These are phyloP conservation scores for Rhamnusium bicolor DNA, from an alignment of 2,888 invertebrate species.

Conservation along the genomic window DNA sequence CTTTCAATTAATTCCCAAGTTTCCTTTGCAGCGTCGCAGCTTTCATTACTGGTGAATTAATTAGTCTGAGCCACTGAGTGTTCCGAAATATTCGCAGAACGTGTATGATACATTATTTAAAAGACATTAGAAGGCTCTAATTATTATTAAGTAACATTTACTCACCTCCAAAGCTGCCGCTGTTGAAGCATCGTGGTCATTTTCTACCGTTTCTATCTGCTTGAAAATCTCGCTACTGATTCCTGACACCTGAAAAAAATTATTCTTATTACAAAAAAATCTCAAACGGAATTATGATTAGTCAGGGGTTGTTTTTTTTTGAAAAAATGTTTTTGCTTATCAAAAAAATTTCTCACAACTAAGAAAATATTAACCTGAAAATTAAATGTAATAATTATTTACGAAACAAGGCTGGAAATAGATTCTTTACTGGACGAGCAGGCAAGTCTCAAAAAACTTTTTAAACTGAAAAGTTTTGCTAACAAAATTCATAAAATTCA, in stretches of 20 bases:
- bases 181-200: conserved; percentile 94
- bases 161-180: conserved; percentile 90
- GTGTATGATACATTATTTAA: background rate
- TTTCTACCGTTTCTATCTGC: conserved; percentile 96
- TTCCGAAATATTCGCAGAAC: background rate
- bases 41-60: background rate
- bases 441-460: too few relatives aligned
- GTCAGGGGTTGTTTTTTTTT: too few relatives aligned
- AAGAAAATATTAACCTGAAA: too few relatives aligned
- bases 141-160: background rate
- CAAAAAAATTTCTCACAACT: too few relatives aligned
- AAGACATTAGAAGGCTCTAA: background rate
- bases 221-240: conserved; percentile 97
- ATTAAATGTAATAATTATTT: too few relatives aligned
- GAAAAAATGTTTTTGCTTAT: too few relatives aligned
- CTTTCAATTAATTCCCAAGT: conserved; percentile 3
- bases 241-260: conserved; percentile 85
- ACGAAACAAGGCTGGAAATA: too few relatives aligned
- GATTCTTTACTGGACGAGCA: too few relatives aligned
- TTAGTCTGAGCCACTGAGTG: background rate
- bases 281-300: too few relatives aligned
- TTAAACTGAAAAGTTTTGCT: too few relatives aligned
- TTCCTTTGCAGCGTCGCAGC: background rate
- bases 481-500: too few relatives aligned
- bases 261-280: too few relatives aligned